Base-by-base conservation (phyloP, 2,797 vertebrate genomes). In the Gallinago stenura region DNA sequence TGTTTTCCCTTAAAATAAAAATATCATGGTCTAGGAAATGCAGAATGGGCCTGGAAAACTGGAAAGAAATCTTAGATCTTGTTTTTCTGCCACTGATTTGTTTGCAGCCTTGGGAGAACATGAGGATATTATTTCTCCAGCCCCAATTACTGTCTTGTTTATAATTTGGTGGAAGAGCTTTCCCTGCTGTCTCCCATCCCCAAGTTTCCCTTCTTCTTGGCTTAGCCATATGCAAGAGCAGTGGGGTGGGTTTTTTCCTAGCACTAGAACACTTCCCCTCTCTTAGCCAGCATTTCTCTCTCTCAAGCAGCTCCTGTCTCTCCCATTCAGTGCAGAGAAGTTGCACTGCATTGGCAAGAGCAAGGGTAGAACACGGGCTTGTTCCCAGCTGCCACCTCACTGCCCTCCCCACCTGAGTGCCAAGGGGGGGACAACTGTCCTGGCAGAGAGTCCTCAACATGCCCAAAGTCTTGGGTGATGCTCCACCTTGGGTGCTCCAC, bases 111-210 rank as follows among this genome's bases (percentile, higher is more conserved):
- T 75, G 28, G 54, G 78, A 95, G 64, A 85, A 68, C 28, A 62
- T 17, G 41, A 84, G 30, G 35, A 48, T 83, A 85, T 80, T 80
- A 73, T 80, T 92, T 94, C 70, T 83, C 35, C 60, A 89, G 79
- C 10, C 53, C 30, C 41, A 85, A 12, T 84, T 87, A 87, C 64
- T 16, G 19, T 43, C 64, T 80, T 71, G 43, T 69, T 93, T 93
- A 72, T 65, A 58, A 78, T 85, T 62, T 83, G 39, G n/a, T 93
- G 54, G 75, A 89, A 80, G 13, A 78, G 50, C 81, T 80, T 95
- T 95, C 43, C 41, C 70, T 88, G 79, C 54, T 85, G 45, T 58
- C 91, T 92, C 61, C 26, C 28, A 43, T 82, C 19, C 45, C 53
- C 22, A 56, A 45, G 33, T 64, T 81, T 93, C 31, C 43, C 45